A percentile compares a stretch with the other conserved stretches of the same genome.
Conservation (phyloP, 2,888 invertebrate genomes). For the Sphaeridia pumilis region DNA sequence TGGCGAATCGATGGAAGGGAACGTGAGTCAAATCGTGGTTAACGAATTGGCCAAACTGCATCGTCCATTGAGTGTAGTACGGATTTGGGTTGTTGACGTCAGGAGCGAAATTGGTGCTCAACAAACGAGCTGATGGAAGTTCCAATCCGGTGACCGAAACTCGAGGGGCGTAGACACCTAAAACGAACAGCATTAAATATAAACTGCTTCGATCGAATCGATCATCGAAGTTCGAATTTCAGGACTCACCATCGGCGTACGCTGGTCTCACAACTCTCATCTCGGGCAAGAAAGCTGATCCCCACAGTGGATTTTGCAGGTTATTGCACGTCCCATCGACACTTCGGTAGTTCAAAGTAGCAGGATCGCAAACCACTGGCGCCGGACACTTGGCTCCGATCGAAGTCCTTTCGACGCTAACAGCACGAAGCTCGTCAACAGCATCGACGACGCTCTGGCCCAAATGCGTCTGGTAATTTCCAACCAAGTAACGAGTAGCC, state of each 20-base stretch:
- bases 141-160: constrained; percentile 40
- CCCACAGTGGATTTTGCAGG: constrained; percentile 64
- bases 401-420: not conserved
- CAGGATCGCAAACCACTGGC: not conserved
- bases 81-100: constrained; percentile 32
- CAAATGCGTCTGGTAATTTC: not conserved
- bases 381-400: constrained; percentile 9
- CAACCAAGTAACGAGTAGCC: not conserved
- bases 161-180: constrained; percentile 52
- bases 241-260: constrained; percentile 52
- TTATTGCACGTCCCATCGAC: constrained; percentile 95
- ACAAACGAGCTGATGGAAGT: constrained; percentile 38
- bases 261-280: constrained; percentile 55
- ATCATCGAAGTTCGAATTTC: too few species aligned
- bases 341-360: constrained; percentile 48
- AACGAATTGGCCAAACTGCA: constrained; percentile 35
- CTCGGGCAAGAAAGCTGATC: constrained; percentile 54
- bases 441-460: not conserved
- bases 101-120: constrained; percentile 37
- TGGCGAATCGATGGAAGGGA: constrained; percentile 19
- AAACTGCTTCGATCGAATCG: too few species aligned
- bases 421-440: constrained; percentile 3
- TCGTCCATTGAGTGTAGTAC: constrained; percentile 29
- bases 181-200: too few species aligned
- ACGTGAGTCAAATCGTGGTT: constrained; percentile 25